Percentiles rank a stretch among this genome's conserved stretches.
These are phyloP conservation scores for Mareca strepera DNA, from an alignment of 2,797 vertebrate species.

Conservation along the genomic window DNA sequence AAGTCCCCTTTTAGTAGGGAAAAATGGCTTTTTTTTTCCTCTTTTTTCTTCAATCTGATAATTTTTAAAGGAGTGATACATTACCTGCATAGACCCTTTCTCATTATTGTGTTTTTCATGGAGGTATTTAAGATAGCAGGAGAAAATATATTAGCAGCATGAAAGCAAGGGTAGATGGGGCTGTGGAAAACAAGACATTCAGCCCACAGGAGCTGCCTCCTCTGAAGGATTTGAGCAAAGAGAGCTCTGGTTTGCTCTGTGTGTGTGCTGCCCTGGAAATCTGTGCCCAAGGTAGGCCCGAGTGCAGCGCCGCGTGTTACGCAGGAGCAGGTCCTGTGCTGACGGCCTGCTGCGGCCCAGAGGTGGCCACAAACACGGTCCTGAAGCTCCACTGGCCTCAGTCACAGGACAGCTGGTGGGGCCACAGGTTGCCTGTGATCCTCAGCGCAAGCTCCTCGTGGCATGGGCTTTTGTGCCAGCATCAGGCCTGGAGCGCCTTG, in stretches of 20 bases:
- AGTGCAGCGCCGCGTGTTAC: background rate
- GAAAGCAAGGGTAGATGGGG: background rate
- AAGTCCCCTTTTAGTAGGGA: conserved; percentile 38
- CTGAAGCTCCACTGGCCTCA: background rate
- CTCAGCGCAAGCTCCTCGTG: too few relatives aligned
- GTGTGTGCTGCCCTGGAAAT: background rate
- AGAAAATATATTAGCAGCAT: background rate
- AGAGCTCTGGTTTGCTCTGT: background rate
- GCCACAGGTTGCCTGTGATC: conserved; percentile 18
- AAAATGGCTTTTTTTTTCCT: background rate
- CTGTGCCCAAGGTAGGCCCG: conserved; percentile 9
- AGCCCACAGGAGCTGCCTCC: background rate
- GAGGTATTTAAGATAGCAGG: background rate
- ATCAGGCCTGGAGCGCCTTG: fast-evolving
- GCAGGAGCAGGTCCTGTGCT: fast-evolving
- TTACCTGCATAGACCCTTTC: background rate
- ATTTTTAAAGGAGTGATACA: background rate
- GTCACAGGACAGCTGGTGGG: background rate
- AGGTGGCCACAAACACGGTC: background rate
- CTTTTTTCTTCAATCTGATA: background rate
- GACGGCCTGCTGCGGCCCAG: background rate
- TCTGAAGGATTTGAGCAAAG: conserved; percentile 1
- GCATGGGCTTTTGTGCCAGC: background rate
- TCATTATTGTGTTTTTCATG: background rate
- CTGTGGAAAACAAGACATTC: background rate